A percentile compares a stretch with the other conserved stretches of the same genome.
These are phyloP conservation scores for Drosophila tripunctata DNA, from an alignment of 2,888 invertebrate genomes.

Conservation along the genomic window DNA sequence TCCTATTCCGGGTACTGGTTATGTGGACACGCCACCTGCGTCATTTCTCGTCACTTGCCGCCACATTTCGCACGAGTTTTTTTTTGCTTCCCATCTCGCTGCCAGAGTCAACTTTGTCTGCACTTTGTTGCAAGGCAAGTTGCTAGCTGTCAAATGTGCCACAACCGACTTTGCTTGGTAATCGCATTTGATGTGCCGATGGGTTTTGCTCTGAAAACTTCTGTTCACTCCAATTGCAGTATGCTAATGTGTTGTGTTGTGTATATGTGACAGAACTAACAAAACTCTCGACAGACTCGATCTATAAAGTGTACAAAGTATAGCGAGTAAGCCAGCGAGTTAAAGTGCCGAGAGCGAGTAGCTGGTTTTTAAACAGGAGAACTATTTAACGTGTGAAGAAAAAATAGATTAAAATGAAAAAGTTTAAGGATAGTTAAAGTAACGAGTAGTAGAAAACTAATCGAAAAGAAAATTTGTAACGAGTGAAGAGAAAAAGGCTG, in stretches of 20 bases:
- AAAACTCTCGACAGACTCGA: neutral
- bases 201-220: constrained; percentile 13
- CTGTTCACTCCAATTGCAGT: constrained; percentile 7
- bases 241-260: constrained; percentile 31
- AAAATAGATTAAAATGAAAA: too few relatives aligned
- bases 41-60: neutral
- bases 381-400: too few relatives aligned
- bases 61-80: constrained; percentile 23
- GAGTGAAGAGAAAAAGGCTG: too few relatives aligned
- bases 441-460: neutral
- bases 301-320: neutral
- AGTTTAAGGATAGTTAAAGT: neutral
- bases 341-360: neutral
- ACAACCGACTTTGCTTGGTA: constrained; percentile 26
- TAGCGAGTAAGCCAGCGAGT: neutral
- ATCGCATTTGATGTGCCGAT: constrained; percentile 38
- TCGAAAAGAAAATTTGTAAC: too few relatives aligned
- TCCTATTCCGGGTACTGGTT: constrained; percentile 33
- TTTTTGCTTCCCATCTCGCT: neutral
- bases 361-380: neutral
- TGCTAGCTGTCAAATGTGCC: constrained; percentile 52
- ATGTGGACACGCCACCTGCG: constrained; percentile 41
- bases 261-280: neutral
- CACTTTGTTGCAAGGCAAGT: constrained; percentile 44
- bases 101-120: constrained; percentile 41